Evolutionary conservation across 2,888 invertebrate species (phyloP).

Genomic region (Phortica okadai): DNA sequence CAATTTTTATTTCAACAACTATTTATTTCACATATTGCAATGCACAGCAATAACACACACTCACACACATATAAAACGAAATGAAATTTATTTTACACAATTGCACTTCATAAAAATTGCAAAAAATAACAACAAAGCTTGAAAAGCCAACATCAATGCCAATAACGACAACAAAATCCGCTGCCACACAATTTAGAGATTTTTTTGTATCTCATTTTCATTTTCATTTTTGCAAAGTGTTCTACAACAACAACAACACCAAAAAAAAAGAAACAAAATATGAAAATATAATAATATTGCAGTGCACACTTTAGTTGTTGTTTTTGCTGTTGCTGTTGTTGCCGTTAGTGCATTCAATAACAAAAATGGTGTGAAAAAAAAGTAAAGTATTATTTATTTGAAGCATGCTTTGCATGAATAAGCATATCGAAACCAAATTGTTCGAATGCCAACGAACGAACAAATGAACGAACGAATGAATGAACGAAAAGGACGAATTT

Average conservation of each 20-base stretch:
- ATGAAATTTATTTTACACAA: conserved; percentile 57
- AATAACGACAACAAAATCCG: conserved; percentile 26
- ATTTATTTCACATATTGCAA: conserved; percentile 15
- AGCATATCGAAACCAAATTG: conserved; percentile 49
- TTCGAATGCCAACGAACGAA: conserved; percentile 35
- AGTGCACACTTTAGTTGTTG: background rate
- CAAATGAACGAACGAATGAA: background rate
- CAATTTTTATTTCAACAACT: conserved; percentile 19
- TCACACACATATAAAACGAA: conserved; percentile 37
- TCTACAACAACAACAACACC: background rate
- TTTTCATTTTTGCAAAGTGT: background rate
- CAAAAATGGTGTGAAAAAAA: background rate
- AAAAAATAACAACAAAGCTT: conserved; percentile 3
- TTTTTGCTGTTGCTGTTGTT: background rate
- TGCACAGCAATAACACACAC: background rate
- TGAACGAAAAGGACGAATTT: conserved; percentile 10
- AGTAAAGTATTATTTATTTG: conserved; percentile 56
- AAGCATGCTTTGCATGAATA: conserved; percentile 47
- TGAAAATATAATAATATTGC: conserved; percentile 22
- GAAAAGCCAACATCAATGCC: conserved; percentile 18
- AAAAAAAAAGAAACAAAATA: background rate
- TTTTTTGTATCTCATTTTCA: background rate
- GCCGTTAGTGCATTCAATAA: background rate
- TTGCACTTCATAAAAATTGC: conserved; percentile 54
- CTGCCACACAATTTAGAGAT: conserved; percentile 25